A percentile compares a stretch with the other conserved stretches of the same genome.
These are phyloP conservation scores for Nemotelus nigrinus DNA, from an alignment of 2,888 invertebrate species.

Conservation along the genomic window DNA sequence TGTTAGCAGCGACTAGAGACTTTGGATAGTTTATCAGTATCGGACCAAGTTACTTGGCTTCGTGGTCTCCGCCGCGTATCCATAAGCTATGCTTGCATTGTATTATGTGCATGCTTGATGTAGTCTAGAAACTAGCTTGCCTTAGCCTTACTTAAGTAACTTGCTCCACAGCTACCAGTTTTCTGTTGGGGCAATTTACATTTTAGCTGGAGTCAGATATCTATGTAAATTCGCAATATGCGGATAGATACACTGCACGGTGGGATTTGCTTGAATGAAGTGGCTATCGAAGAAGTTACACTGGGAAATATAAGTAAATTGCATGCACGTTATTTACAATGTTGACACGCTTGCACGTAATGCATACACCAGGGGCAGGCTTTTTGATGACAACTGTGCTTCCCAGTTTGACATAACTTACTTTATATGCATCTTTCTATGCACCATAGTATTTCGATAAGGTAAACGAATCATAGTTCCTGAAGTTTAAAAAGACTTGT, in stretches of 20 bases:
- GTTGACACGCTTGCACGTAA: too few relatives aligned
- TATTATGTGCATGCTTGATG: neutral
- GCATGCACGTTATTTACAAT: neutral
- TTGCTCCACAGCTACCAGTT: constrained; percentile 18
- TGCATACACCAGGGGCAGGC: too few relatives aligned
- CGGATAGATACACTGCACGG: neutral
- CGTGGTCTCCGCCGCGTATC: too few relatives aligned
- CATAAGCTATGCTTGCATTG: too few relatives aligned
- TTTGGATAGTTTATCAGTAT: constrained; percentile 31
- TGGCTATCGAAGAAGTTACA: constrained; percentile 10
- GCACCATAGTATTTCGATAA: too few relatives aligned
- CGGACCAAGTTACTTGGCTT: constrained; percentile 21
- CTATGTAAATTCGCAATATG: constrained; percentile 33
- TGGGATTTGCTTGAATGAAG: neutral
- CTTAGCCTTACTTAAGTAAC: neutral
- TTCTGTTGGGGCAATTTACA: constrained; percentile 31
- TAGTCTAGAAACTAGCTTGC: constrained; percentile 10
- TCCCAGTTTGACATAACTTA: too few relatives aligned
- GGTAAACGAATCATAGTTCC: too few relatives aligned
- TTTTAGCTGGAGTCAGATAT: constrained; percentile 6
- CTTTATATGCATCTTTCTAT: too few relatives aligned
- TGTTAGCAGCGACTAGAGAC: constrained; percentile 21
- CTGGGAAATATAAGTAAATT: neutral
- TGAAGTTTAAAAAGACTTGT: neutral
- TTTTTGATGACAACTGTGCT: too few relatives aligned